These are phyloP conservation scores for Leucophenga montana DNA, from an alignment of 2,888 invertebrate species.

Conservation along the genomic window DNA sequence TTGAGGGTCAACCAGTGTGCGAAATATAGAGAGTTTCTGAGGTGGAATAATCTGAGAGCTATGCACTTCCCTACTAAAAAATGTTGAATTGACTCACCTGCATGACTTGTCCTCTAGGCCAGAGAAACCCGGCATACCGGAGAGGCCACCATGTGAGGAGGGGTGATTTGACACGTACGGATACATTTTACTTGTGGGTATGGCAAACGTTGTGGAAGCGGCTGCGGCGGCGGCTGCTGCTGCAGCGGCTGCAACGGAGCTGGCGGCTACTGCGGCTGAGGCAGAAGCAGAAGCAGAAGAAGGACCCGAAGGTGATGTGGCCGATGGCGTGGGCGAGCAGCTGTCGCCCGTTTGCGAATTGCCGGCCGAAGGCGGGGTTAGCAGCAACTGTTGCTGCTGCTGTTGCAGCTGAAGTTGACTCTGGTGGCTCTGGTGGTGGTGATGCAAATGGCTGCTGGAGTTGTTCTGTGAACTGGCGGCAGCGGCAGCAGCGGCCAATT, in stretches of 20 bases:
- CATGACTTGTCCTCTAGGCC: slow-evolving; percentile 74
- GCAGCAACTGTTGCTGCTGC: slow-evolving; percentile 61
- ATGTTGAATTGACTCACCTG: slow-evolving; percentile 64
- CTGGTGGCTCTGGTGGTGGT: slow-evolving; percentile 43
- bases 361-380: slow-evolving; percentile 67
- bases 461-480: slow-evolving; percentile 61
- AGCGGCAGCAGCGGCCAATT: slow-evolving; percentile 68
- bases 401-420: slow-evolving; percentile 53
- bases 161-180: slow-evolving; percentile 87
- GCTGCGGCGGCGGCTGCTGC: slow-evolving; percentile 62
- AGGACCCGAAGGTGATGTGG: slow-evolving; percentile 66
- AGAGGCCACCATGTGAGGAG: slow-evolving; percentile 85
- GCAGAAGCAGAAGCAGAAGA: slow-evolving; percentile 74
- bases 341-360: slow-evolving; percentile 68
- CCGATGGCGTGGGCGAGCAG: slow-evolving; percentile 67
- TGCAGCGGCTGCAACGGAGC: slow-evolving; percentile 63
- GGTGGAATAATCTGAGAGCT: too few relatives aligned
- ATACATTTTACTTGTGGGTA: slow-evolving; percentile 87
- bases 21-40: too few relatives aligned
- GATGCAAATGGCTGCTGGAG: slow-evolving; percentile 30
- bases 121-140: slow-evolving; percentile 78
- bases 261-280: slow-evolving; percentile 78
- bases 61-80: too few relatives aligned
- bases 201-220: slow-evolving; percentile 75
- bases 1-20: neutral